phyloP scores from a whole-genome alignment of 1,140 invertebrate genomes.

The Aphelenchoides avenae region DNA sequence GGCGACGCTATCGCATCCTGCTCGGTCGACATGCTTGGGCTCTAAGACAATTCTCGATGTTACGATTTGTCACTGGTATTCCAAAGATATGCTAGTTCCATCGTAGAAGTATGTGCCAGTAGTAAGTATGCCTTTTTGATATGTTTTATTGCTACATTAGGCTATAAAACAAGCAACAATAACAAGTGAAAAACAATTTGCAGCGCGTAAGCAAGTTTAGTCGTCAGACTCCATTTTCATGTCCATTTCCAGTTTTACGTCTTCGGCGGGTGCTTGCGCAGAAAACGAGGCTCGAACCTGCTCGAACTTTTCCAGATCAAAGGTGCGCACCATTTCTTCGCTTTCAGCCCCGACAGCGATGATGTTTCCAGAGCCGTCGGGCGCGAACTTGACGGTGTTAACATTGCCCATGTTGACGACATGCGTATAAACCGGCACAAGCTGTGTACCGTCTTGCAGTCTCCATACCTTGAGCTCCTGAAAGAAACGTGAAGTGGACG shows the following conservation, averaged over 20 bases:
- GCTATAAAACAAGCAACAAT: no score
- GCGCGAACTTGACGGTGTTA: constrained; percentile 18
- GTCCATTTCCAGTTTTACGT: background rate
- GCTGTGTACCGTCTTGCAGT: background rate
- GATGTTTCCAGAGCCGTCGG: constrained; percentile 15
- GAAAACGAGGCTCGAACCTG: background rate
- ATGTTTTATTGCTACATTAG: background rate
- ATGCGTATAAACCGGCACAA: constrained; percentile 20
- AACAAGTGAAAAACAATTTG: no score
- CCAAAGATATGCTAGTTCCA: no score
- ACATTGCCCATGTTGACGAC: constrained; percentile 21
- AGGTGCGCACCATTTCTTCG: constrained; percentile 20
- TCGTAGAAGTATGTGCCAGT: no score
- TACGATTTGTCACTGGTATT: no score
- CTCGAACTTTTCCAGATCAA: constrained; percentile 4
- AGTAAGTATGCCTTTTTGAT: background rate
- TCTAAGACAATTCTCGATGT: no score
- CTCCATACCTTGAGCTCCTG: constrained; percentile 30
- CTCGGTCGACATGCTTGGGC: no score
- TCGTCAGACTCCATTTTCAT: no score
- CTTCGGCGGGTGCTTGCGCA: background rate
- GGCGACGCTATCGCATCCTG: no score
- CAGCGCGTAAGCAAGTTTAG: no score
- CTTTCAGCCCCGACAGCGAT: constrained; percentile 22
- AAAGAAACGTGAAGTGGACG: constrained; percentile 15